Percentiles rank a stretch among this genome's conserved stretches.
These are phyloP conservation scores for Halcyon leucocephala DNA, from an alignment of 2,797 vertebrate genomes.

Conservation along the genomic window DNA sequence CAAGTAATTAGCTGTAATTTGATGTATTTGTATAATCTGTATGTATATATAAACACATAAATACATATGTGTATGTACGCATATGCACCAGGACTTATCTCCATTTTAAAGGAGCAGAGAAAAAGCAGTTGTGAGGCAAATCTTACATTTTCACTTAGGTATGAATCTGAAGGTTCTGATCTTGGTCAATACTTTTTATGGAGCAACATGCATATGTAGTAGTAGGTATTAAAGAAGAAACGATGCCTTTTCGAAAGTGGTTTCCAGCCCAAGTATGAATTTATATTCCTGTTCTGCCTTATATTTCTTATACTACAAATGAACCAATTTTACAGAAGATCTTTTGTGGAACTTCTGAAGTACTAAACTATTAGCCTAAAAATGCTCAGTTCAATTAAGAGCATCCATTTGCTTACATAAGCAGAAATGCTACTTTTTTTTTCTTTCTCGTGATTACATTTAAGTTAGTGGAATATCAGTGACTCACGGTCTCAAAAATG, in stretches of 20 bases:
- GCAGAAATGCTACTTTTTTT: neutral
- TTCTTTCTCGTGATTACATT: neutral
- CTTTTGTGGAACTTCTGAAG: neutral
- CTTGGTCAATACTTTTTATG: neutral
- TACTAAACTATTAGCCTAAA: neutral
- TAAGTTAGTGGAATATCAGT: neutral
- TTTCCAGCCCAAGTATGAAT: neutral
- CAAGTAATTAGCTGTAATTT: neutral
- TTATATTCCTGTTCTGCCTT: neutral
- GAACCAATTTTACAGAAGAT: neutral
- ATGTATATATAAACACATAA: neutral
- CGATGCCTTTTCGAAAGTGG: neutral
- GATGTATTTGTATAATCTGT: neutral
- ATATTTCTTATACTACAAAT: neutral
- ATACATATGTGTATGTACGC: neutral
- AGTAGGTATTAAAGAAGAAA: neutral
- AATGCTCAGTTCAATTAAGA: neutral
- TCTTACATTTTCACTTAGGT: neutral
- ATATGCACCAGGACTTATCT: neutral
- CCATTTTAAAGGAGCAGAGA: neutral
- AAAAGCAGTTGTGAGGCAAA: neutral
- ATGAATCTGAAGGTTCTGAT: neutral
- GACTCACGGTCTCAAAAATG: neutral
- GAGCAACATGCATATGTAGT: neutral
- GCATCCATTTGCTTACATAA: neutral